Conservation (phyloP, 1,140 invertebrate species). For the Lucilia sericata region DNA sequence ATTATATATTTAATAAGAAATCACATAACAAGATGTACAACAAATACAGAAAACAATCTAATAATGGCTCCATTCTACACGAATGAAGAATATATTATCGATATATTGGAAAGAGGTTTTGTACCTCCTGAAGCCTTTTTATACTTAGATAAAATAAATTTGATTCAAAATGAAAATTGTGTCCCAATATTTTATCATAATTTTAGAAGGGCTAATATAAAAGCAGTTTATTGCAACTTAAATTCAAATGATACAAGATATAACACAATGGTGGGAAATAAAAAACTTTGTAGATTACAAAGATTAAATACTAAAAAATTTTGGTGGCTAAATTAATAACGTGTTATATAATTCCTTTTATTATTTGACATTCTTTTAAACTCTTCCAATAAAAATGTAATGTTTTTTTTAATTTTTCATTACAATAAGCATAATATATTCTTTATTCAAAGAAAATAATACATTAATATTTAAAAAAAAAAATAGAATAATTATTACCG, state of each 20-base stretch:
- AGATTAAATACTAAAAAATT: neutral
- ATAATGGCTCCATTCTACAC: neutral
- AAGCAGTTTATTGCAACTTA: neutral
- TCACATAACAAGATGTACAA: neutral
- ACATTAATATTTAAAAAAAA: too few relatives aligned
- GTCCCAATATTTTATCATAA: neutral
- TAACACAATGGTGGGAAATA: neutral
- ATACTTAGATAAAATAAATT: neutral
- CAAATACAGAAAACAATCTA: neutral
- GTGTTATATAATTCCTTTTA: neutral
- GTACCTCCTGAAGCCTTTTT: neutral
- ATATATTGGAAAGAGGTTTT: neutral
- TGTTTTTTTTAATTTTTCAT: slow-evolving; percentile 1
- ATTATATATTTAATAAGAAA: slow-evolving; percentile 17
- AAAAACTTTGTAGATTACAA: neutral
- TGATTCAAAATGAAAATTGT: neutral
- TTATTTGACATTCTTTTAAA: too few relatives aligned
- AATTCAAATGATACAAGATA: neutral
- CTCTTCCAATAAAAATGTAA: neutral
- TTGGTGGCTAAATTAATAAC: neutral
- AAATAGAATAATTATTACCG: neutral
- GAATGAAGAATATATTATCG: neutral
- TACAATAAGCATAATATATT: neutral
- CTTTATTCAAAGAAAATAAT: neutral
- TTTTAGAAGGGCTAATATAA: neutral